Percentiles rank a stretch among this genome's conserved stretches.
These are phyloP conservation scores for Pangasius sanitwongsei DNA, from an alignment of 2,797 vertebrate genomes.

Conservation along the genomic window DNA sequence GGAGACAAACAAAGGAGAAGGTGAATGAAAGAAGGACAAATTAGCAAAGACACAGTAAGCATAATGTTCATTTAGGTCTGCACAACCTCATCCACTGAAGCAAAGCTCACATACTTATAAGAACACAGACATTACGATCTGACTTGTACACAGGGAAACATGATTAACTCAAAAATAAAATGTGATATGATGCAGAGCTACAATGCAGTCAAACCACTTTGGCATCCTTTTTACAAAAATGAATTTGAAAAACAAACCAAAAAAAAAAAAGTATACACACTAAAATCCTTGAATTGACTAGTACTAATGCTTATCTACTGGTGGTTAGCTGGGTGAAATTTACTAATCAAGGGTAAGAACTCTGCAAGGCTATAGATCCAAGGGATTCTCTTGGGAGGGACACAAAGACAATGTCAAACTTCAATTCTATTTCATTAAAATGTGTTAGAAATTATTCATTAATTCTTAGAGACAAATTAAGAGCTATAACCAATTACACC, in stretches of 20 bases:
- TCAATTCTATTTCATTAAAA: neutral
- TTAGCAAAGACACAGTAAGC: neutral
- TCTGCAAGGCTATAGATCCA: neutral
- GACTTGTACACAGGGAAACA: slow-evolving; percentile 4
- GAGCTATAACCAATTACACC: neutral
- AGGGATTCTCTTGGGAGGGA: neutral
- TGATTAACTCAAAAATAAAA: slow-evolving; percentile 36
- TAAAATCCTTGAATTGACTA: neutral
- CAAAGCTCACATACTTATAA: slow-evolving; percentile 7
- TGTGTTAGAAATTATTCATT: neutral
- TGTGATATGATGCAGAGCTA: slow-evolving; percentile 40
- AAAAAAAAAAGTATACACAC: neutral
- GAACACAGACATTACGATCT: neutral
- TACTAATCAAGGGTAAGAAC: neutral
- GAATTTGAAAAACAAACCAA: neutral
- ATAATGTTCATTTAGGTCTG: neutral
- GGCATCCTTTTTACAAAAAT: slow-evolving; percentile 7
- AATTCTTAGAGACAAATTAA: slow-evolving; percentile 5
- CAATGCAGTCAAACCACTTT: slow-evolving; percentile 59
- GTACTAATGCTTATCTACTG: neutral
- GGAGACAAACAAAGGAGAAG: slow-evolving; percentile 24
- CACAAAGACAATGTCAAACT: neutral
- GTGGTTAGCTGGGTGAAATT: neutral
- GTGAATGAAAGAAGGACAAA: slow-evolving; percentile 19
- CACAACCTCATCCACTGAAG: slow-evolving; percentile 13